Conservation (phyloP, 2,888 invertebrate species). For the Calliopum simillimum region DNA sequence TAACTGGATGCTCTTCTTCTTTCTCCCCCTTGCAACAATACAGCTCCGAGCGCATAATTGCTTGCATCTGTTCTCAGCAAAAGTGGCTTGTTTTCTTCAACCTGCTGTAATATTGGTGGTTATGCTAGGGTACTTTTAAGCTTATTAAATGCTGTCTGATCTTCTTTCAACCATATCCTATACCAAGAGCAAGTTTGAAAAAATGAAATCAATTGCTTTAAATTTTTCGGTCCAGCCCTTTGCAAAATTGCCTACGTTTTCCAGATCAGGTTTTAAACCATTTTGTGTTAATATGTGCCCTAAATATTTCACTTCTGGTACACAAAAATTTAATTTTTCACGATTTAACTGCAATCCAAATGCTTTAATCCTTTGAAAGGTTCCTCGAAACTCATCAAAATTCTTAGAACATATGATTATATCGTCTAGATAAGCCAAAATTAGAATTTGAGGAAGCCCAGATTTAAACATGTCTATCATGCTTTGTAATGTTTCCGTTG, state of each 20-base stretch:
- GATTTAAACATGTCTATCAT: slow-evolving; percentile 52
- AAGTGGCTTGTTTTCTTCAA: slow-evolving; percentile 34
- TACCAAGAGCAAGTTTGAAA: slow-evolving; percentile 57
- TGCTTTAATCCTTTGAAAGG: too few relatives aligned
- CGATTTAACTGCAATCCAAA: too few relatives aligned
- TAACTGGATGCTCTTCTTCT: slow-evolving; percentile 41
- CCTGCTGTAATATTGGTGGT: slow-evolving; percentile 36
- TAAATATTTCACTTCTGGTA: too few relatives aligned
- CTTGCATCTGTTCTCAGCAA: slow-evolving; percentile 41
- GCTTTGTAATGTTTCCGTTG: slow-evolving; percentile 52
- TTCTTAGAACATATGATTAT: too few relatives aligned
- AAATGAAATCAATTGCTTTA: slow-evolving; percentile 48
- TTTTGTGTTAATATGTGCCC: too few relatives aligned
- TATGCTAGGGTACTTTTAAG: slow-evolving; percentile 43
- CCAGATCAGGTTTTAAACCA: too few relatives aligned
- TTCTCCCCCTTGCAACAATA: slow-evolving; percentile 44
- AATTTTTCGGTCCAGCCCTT: slow-evolving; percentile 40
- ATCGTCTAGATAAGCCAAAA: too few relatives aligned
- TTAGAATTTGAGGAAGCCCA: slow-evolving; percentile 35
- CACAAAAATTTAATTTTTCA: too few relatives aligned
- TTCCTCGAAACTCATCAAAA: too few relatives aligned
- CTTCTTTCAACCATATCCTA: slow-evolving; percentile 37
- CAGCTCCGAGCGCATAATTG: slow-evolving; percentile 39
- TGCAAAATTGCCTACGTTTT: background rate
- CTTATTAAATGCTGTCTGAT: slow-evolving; percentile 42